Conservation (phyloP, 2,797 vertebrate species). For the Oreochromis mossambicus region DNA sequence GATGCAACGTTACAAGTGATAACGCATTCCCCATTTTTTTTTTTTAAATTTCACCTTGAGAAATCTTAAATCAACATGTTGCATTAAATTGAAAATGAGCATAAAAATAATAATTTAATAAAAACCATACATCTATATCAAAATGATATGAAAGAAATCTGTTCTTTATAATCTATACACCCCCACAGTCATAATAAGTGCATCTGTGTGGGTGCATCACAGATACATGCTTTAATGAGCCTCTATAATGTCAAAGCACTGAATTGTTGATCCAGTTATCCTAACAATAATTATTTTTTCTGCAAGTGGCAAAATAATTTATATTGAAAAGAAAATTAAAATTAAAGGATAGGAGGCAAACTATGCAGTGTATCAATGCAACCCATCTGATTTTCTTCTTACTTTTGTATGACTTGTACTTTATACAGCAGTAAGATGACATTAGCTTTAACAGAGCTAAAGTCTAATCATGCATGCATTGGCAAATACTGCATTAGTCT, state of each 20-base stretch:
- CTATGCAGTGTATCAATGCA: neutral
- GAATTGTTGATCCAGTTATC: neutral
- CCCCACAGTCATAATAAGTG: neutral
- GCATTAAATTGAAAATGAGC: neutral
- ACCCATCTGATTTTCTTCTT: neutral
- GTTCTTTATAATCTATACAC: neutral
- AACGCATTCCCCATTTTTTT: neutral
- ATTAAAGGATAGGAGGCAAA: neutral
- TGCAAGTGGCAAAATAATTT: neutral
- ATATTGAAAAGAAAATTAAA: neutral
- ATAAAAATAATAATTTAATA: neutral
- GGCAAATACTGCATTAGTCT: neutral
- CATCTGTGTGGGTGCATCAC: neutral
- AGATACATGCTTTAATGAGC: neutral
- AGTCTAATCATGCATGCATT: neutral
- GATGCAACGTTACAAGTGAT: neutral
- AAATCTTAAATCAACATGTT: neutral
- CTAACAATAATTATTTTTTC: neutral
- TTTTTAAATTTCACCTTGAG: neutral
- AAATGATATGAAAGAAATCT: neutral
- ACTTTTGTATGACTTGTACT: neutral
- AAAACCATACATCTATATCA: neutral
- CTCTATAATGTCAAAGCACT: neutral
- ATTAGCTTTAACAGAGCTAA: neutral
- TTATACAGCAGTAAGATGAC: neutral